Percentiles rank a stretch among this genome's conserved stretches.
Evolutionary conservation across 2,888 invertebrate species (phyloP).

Genomic region (Agrotis ipsilon): DNA sequence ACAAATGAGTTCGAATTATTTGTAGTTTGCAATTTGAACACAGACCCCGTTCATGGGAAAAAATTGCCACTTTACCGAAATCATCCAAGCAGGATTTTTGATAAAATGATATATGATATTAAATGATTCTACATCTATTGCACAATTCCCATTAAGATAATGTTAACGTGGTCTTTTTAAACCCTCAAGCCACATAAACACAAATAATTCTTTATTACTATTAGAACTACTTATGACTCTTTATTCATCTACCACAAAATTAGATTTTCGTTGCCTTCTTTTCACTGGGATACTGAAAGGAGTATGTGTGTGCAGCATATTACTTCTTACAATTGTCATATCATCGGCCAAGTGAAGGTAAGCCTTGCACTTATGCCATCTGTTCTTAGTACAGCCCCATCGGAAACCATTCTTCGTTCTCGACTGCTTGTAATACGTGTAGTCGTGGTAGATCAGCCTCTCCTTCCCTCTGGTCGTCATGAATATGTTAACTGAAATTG

Average conservation of each 20-base stretch:
- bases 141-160: no score
- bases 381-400: slow-evolving; percentile 89
- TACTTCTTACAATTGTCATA: slow-evolving; percentile 85
- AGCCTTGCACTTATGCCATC: slow-evolving; percentile 87
- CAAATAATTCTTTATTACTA: neutral
- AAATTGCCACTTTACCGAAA: no score
- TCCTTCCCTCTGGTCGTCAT: slow-evolving; percentile 88
- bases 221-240: neutral
- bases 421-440: slow-evolving; percentile 87
- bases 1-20: neutral
- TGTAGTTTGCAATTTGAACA: neutral
- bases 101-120: no score
- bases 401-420: slow-evolving; percentile 83
- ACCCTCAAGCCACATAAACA: no score
- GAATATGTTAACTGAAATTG: slow-evolving; percentile 88
- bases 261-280: slow-evolving; percentile 33
- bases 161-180: no score
- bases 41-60: slow-evolving; percentile 12
- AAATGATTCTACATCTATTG: no score
- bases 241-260: slow-evolving; percentile 19
- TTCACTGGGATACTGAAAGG: slow-evolving; percentile 67
- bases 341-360: slow-evolving; percentile 86
- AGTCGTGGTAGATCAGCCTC: slow-evolving; percentile 82
- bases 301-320: slow-evolving; percentile 85
- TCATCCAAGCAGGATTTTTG: no score